Evolutionary conservation across 2,113 vertebrate species (phyloP).

Genomic region (Azemiops feae): DNA sequence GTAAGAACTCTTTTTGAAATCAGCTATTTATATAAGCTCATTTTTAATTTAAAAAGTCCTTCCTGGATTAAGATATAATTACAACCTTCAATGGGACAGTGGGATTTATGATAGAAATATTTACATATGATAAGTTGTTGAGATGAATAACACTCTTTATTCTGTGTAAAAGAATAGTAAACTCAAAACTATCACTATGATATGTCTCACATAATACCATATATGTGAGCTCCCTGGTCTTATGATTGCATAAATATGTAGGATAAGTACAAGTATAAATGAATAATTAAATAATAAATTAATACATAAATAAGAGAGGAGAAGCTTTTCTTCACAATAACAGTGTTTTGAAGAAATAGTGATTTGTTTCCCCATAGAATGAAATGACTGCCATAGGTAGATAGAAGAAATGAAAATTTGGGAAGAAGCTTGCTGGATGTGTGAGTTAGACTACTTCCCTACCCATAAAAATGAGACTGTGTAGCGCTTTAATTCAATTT

Average conservation of each 20-base stretch:
- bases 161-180: background rate
- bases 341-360: background rate
- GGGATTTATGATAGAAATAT: background rate
- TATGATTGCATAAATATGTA: background rate
- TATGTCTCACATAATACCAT: background rate
- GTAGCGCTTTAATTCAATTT: background rate
- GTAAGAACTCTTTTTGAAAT: slow-evolving; percentile 71
- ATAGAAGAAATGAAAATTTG: background rate
- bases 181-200: background rate
- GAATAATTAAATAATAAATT: background rate
- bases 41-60: background rate
- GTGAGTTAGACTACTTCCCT: background rate
- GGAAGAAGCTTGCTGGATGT: background rate
- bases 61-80: background rate
- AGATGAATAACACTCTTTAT: background rate
- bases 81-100: background rate
- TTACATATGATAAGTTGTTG: background rate
- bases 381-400: background rate
- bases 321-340: background rate
- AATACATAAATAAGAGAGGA: background rate
- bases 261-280: background rate
- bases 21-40: background rate
- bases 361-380: background rate
- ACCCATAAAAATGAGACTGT: background rate
- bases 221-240: background rate